Conservation (phyloP, 2,797 vertebrate genomes). For the Mormyrus hasselquistii region DNA sequence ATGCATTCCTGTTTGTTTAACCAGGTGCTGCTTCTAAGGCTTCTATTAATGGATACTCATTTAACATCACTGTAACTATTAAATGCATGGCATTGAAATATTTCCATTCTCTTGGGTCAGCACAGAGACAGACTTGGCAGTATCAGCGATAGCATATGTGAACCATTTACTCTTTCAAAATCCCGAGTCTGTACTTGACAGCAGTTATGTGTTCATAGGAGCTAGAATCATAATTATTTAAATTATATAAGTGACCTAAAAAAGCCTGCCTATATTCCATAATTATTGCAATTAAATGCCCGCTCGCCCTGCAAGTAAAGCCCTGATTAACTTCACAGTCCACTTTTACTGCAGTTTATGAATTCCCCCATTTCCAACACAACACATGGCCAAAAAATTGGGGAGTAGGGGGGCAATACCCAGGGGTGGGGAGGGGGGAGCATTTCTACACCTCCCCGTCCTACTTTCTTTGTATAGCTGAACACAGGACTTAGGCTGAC, state of each 20-base stretch:
- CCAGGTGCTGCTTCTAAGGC: slow-evolving; percentile 6
- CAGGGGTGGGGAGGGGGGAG: background rate
- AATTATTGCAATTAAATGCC: slow-evolving; percentile 14
- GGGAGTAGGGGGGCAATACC: background rate
- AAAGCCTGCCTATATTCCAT: slow-evolving; percentile 14
- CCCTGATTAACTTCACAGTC: slow-evolving; percentile 1
- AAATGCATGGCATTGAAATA: slow-evolving; percentile 4
- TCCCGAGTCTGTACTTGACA: background rate
- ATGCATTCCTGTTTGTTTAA: slow-evolving; percentile 12
- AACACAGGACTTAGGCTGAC: slow-evolving; percentile 25
- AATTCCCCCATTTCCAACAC: slow-evolving; percentile 8
- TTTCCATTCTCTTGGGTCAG: slow-evolving; percentile 2
- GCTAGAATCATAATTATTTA: slow-evolving; percentile 21
- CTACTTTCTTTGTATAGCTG: slow-evolving; percentile 15
- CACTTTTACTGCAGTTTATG: slow-evolving; percentile 18
- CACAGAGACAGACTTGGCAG: background rate
- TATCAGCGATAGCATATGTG: slow-evolving; percentile 10
- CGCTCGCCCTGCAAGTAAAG: background rate
- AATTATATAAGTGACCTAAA: slow-evolving; percentile 19
- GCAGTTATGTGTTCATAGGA: slow-evolving; percentile 13
- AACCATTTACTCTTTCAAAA: slow-evolving; percentile 9
- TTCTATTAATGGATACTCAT: background rate
- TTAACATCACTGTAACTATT: slow-evolving; percentile 8
- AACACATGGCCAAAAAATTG: background rate
- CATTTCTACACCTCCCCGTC: slow-evolving; percentile 9